Base-by-base conservation (phyloP, 2,797 vertebrate species). In the Choloepus didactylus region DNA sequence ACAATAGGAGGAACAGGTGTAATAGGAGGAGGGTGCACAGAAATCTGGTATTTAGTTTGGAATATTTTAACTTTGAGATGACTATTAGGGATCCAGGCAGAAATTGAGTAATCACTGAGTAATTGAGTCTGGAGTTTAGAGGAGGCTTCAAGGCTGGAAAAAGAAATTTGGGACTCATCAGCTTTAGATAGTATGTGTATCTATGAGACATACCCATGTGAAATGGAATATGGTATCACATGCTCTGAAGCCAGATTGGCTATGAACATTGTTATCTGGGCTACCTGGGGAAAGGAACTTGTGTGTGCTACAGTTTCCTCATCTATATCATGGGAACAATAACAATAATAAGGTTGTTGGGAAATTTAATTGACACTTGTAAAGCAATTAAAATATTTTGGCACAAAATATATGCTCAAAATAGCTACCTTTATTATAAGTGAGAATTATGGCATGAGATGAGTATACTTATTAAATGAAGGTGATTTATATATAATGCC, bases 401-500 rank as follows among this genome's bases (percentile, higher is more conserved):
- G 46, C 16, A 87, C 18, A 46, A 35, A 91, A 95, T 75, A 87
- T 89, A 67, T 82, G 19, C 14, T 64, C 16, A 60, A 54, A 89
- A 56, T 89, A 80, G 11, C n/a, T 81, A 23, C 8, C 73, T 66
- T 82, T 84, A 86, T 77, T 83, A 86, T 27, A 38, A 29, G 19
- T 82, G 21, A 25, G 5, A n/a, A 9, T 72, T 87, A 29, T 38
- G n/a, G 7, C 3, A 89, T 82, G 29, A 95, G 27, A 86, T 87
- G 16, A 56, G n/a, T 82, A 76, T 64, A 56, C 56, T 92, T 62
- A 86, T 91, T 35, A 81, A 92, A 62, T 62, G 62, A 66, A 93
- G 89, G 82, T 83, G 11, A 87, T 90, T 94, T 92, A 15, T 69
- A 62, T 91, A 77, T 91, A 81, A 69, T 81, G 46, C 29, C 9